Base-by-base conservation (phyloP, 2,797 vertebrate species). In the Eleutherodactylus coqui region DNA sequence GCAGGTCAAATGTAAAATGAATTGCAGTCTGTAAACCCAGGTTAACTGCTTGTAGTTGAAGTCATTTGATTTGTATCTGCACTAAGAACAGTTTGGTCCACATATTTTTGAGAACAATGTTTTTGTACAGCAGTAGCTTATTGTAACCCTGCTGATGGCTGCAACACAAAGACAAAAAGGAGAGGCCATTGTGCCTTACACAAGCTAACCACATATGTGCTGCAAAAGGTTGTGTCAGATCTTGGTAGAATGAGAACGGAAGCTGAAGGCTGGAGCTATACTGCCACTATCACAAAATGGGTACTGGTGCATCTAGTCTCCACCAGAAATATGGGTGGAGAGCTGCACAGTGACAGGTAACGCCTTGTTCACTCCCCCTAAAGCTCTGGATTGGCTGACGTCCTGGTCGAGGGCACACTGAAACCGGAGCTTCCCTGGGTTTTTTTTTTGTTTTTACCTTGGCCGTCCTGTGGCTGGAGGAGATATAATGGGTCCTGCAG, bases 171-270 rank as follows among this genome's bases (percentile, higher is more conserved):
- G 41, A 36, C 43, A 6, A 24, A 47, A 24, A 8, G 55, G 34
- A 10, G 13, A 72, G 79, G 21, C 14, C 70, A 38, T 7, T 41
- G 62, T 82, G 62, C 79, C 62, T 82, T 81, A 81, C 41, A 47
- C 5, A 60, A 16, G 9, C 43, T 69, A 36, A 17, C 45, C 62
- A 21, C 21, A 51, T 60, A 38, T n/a, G n/a, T 58, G 76, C 75
- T 78, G 36, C 47, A 58, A 38, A 24, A 29, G 17, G 16, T 32
- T 13, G 10, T 47, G 14, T 51, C n/a, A 47, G n/a, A 49, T 49
- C 16, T 29, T 75, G 43, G 13, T 49, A 75, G 43, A 8, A 36
- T 36, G 4, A 32, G 27, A 29, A 49, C 9, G 21, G 21, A 72
- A 72, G 36, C 21, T n/a, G 41, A 41, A 13, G 38, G 70, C 70